These are phyloP conservation scores for Gastrophryne carolinensis DNA, from an alignment of 2,797 vertebrate genomes.

Conservation along the genomic window DNA sequence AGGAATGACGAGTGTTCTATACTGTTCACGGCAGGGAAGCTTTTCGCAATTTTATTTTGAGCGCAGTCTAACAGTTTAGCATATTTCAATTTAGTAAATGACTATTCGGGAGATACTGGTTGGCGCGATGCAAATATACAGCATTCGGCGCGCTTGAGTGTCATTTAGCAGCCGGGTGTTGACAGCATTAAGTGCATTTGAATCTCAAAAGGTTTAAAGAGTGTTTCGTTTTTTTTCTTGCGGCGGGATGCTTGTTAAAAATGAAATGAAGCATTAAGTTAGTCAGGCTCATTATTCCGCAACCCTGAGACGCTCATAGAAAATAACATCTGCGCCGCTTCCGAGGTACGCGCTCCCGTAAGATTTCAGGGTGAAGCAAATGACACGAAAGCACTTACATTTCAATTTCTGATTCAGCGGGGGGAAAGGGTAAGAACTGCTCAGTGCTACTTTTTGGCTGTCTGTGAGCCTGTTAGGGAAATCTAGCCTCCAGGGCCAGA, in stretches of 20 bases:
- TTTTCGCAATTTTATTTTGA: conserved; percentile 1
- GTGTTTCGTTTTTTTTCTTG: background rate
- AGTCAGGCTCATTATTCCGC: background rate
- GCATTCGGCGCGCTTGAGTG: conserved; percentile 17
- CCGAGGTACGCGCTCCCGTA: background rate
- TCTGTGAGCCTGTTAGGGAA: background rate
- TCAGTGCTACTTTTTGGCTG: background rate
- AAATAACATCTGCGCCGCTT: background rate
- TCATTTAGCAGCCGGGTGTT: background rate
- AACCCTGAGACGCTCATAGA: background rate
- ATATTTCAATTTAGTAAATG: conserved; percentile 27
- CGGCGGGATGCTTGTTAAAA: background rate
- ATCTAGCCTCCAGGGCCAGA: background rate
- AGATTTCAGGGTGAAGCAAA: background rate
- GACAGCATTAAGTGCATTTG: conserved; percentile 23
- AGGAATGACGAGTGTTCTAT: no score
- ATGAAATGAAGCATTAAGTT: background rate
- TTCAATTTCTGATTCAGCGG: no score
- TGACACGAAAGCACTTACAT: no score
- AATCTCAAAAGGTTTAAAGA: conserved; percentile 12
- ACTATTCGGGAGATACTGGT: conserved; percentile 12
- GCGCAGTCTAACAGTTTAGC: background rate
- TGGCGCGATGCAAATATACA: conserved; percentile 23
- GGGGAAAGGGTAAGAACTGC: background rate
- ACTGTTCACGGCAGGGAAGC: background rate